These are phyloP conservation scores for Spizaetus ornatus DNA, from an alignment of 2,113 vertebrate genomes.

Conservation along the genomic window DNA sequence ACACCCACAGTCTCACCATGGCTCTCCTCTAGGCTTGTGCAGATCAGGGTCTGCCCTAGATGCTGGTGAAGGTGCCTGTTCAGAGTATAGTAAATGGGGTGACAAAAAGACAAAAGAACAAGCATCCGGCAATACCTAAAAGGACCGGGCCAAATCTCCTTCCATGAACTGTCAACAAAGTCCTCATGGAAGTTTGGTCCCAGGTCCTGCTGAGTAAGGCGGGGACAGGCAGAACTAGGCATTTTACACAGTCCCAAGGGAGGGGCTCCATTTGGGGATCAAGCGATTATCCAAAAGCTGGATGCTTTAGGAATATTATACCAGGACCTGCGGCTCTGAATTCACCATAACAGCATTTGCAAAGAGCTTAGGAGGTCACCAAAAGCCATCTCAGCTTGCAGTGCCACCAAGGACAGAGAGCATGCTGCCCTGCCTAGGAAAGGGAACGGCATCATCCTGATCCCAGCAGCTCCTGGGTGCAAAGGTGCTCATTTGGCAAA, in stretches of 20 bases:
- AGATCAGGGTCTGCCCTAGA: background rate
- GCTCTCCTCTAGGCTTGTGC: too few species aligned
- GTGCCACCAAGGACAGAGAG: accelerated
- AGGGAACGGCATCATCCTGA: background rate
- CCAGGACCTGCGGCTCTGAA: background rate
- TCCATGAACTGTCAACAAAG: background rate
- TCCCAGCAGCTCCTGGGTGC: background rate
- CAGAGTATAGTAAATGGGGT: background rate
- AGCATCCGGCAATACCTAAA: background rate
- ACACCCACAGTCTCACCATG: background rate
- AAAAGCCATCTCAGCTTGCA: background rate
- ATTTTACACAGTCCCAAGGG: background rate
- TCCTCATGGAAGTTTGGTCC: background rate
- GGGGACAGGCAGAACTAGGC: background rate
- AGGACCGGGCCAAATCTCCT: background rate
- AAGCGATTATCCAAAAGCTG: background rate
- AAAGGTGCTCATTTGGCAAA: background rate
- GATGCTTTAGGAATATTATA: background rate
- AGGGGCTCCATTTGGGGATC: background rate
- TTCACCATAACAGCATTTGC: background rate
- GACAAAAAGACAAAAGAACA: background rate
- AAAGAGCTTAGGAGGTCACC: background rate
- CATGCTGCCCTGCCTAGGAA: background rate
- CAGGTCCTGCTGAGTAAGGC: background rate
- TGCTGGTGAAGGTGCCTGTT: background rate